Evolutionary conservation across 2,888 invertebrate genomes (phyloP), one percentile per base, ranked within the genome.

Genomic region (Patella depressa): DNA sequence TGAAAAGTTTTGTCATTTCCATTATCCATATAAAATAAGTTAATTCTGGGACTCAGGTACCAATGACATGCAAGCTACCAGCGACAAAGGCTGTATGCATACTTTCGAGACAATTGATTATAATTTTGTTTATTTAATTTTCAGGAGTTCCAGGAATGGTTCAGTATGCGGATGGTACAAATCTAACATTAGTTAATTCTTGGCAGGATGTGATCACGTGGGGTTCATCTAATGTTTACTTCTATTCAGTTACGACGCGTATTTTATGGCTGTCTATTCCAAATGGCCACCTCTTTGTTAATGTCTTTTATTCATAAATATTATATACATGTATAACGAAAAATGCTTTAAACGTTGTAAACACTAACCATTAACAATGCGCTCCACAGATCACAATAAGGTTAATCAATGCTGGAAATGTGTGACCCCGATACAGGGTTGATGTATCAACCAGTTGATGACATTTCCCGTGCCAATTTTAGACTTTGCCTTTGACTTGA

Each of bases 261-360:
- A 29, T 71, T 9, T 55, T 75, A 15, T 75, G 75, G 75, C 15
- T 75, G 24, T 19, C 65, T 12, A 65, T 65, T 65, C 65, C 65
- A 2, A 65, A 19, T 65, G 65, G 65, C 1, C 11, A 19, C 14
- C 12, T 12, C 65, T 24, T 12, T 65, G 19, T 65, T 19, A 11
- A 65, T 65, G 19, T 65, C 19, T 65, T 12, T 65, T 65, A 24
- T 11, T 65, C 11, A 65, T 65, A 65, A 65, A 65, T 45, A 45
- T 7, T 45, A 45, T 34, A 34, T 45, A n/a, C n/a, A n/a, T n/a
- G n/a, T n/a, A 45, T 45, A 1, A 45, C 9, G 1, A 0, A 45
- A 7, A 45, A 5, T 45, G 34, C 7, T 45, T 45, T 45, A 5
- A 45, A 7, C 34, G 3, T 45, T 45, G 34, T 45, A 5, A 45